Evolutionary conservation across 2,113 vertebrate genomes (phyloP).

Genomic region (Puffinus mauretanicus): DNA sequence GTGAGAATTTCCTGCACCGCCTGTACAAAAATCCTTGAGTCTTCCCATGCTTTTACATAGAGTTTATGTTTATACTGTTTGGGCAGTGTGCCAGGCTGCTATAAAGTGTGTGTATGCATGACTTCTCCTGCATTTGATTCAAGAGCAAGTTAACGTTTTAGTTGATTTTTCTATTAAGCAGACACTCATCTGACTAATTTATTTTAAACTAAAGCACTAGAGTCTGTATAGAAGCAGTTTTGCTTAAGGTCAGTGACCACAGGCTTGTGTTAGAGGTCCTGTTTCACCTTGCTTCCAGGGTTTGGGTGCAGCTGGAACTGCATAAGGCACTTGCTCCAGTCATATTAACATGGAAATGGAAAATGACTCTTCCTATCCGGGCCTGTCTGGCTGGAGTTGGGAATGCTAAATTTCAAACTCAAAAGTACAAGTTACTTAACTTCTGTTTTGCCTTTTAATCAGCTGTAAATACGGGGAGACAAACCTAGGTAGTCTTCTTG

Average conservation of each 20-base stretch:
- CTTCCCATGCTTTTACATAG: background rate
- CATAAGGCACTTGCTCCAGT: rapidly evolving
- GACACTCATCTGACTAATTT: background rate
- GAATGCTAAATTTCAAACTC: background rate
- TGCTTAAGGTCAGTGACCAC: background rate
- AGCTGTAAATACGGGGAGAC: background rate
- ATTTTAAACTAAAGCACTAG: background rate
- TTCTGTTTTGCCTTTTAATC: background rate
- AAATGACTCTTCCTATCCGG: background rate
- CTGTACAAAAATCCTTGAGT: background rate
- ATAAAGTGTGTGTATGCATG: background rate
- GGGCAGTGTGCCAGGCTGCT: background rate
- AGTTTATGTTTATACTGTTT: background rate
- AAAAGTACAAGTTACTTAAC: background rate
- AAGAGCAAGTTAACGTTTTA: background rate
- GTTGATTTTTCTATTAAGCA: background rate
- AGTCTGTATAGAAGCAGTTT: background rate
- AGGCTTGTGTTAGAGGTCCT: background rate
- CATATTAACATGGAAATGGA: background rate
- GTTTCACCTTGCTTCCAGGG: background rate
- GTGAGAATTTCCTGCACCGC: background rate
- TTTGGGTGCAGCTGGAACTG: background rate
- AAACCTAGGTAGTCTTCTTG: background rate
- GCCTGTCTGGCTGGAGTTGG: background rate
- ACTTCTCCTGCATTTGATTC: background rate